Evolutionary conservation across 1,140 invertebrate species (phyloP).

Genomic region (Drosophila eugracilis): DNA sequence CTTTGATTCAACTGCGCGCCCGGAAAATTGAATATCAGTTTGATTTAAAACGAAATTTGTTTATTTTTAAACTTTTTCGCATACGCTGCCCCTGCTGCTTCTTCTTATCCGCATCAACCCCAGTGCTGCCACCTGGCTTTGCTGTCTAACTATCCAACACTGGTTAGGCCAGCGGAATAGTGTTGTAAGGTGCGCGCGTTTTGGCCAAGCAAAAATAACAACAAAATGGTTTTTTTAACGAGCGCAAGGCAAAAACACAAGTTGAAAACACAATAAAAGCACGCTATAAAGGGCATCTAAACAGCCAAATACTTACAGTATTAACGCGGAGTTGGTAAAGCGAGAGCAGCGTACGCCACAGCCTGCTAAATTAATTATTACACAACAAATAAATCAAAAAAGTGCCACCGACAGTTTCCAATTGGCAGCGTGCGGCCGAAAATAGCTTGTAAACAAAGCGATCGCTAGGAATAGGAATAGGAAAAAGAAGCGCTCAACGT

Average conservation of each 20-base stretch:
- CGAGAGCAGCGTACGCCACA: conserved; percentile 44
- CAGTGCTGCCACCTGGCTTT: conserved; percentile 37
- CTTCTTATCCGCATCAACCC: conserved; percentile 14
- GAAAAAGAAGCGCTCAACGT: conserved; percentile 54
- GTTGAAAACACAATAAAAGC: conserved; percentile 18
- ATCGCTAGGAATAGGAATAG: conserved; percentile 63
- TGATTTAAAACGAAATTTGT: conserved; percentile 55
- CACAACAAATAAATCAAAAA: conserved; percentile 84
- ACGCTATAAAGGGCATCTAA: not conserved
- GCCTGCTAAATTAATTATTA: conserved; percentile 78
- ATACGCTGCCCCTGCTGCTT: conserved; percentile 26
- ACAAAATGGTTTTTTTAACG: conserved; percentile 32
- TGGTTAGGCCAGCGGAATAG: not conserved
- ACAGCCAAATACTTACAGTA: conserved; percentile 47
- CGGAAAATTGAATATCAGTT: conserved; percentile 52
- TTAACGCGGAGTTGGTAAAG: conserved; percentile 12
- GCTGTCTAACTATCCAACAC: not conserved
- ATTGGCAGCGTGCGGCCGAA: conserved; percentile 59
- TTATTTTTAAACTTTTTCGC: conserved; percentile 78
- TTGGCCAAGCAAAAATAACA: conserved; percentile 21
- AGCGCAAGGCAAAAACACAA: conserved; percentile 3
- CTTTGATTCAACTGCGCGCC: conserved; percentile 48
- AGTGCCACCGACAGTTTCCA: conserved; percentile 42
- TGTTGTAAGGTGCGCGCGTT: conserved; percentile 1
- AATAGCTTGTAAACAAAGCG: conserved; percentile 78